Percentiles rank a stretch among this genome's conserved stretches.
Evolutionary conservation across 2,888 invertebrate species (phyloP).

Genomic region (Polia nebulosa): DNA sequence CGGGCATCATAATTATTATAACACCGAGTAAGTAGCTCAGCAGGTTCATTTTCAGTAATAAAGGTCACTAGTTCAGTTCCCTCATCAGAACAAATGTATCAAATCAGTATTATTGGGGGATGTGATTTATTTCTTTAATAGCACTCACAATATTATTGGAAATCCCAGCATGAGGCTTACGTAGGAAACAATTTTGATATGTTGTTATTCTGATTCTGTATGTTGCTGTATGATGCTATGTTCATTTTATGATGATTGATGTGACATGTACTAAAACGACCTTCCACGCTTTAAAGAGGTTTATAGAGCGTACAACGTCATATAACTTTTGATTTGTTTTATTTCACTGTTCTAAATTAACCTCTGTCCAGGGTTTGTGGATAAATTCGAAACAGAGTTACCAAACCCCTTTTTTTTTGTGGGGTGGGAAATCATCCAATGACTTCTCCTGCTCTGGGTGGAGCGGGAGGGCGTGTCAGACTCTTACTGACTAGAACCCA

Average conservation of each 20-base stretch:
- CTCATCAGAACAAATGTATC: constrained; percentile 5
- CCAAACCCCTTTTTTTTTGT: no score
- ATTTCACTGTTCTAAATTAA: not conserved
- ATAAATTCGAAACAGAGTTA: no score
- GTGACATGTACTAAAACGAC: constrained; percentile 11
- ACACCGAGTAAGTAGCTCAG: not conserved
- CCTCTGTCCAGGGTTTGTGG: no score
- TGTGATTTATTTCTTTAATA: constrained; percentile 38
- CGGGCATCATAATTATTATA: no score
- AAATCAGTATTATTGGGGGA: not conserved
- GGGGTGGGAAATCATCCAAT: no score
- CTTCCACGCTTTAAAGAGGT: not conserved
- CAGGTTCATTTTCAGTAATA: constrained; percentile 5
- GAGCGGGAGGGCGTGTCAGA: no score
- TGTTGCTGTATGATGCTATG: not conserved
- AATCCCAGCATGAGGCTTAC: constrained; percentile 30
- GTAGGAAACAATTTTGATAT: not conserved
- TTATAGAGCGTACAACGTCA: not conserved
- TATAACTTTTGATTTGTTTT: constrained; percentile 17
- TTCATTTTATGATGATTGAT: constrained; percentile 24
- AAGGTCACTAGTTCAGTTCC: not conserved
- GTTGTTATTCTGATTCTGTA: no score
- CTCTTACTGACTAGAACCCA: no score
- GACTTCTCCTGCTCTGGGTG: no score
- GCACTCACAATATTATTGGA: constrained; percentile 31